Evolutionary conservation across 2,797 vertebrate genomes (phyloP), one percentile per base, ranked within the genome.

Genomic region (Crocodylus rhombifer): DNA sequence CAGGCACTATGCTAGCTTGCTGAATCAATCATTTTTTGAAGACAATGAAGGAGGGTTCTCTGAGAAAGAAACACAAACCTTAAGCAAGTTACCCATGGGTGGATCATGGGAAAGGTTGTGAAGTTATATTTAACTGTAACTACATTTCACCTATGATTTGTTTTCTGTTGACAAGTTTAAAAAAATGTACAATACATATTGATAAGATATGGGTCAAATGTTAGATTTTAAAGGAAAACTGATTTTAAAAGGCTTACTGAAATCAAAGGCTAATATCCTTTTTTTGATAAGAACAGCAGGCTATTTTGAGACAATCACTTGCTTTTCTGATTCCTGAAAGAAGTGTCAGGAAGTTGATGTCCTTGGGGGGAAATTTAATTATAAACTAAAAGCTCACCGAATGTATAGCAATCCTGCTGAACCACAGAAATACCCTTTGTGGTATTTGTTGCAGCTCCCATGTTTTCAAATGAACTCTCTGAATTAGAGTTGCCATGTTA

Each of bases 81-180:
- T 90, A 88, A 88, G 88, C 60, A 88, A 90, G 80, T 88, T 96
- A 95, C 80, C 92, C 42, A 86, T 82, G 95, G 96, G 96, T 92
- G 95, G 92, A 93, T 87, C 96, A 94, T 98, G 97, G 97, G 97
- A 98, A 98, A 93, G 92, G 84, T 87, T 85, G 77, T 90, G 88
- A 94, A 77, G 95, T 97, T 97, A 97, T 96, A 97, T 97, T 97
- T 98, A 98, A 98, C 97, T 97, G 85, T 92, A 91, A 86, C 90
- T 96, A 94, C 92, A 80, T 87, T 94, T 94, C 78, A 96, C 95
- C 89, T 93, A 65, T 89, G 97, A 96, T 94, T 96, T 89, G 42
- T 51, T 51, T 74, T 90, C 91, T 97, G 94, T 96, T 97, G 97
- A 97, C 97, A 97, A 97, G 95, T 88, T 95, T 96, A 86, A 94